Evolutionary conservation across 1,140 invertebrate species (phyloP), one percentile per base, ranked within the genome.

Genomic region (Leptinotarsa defecta): DNA sequence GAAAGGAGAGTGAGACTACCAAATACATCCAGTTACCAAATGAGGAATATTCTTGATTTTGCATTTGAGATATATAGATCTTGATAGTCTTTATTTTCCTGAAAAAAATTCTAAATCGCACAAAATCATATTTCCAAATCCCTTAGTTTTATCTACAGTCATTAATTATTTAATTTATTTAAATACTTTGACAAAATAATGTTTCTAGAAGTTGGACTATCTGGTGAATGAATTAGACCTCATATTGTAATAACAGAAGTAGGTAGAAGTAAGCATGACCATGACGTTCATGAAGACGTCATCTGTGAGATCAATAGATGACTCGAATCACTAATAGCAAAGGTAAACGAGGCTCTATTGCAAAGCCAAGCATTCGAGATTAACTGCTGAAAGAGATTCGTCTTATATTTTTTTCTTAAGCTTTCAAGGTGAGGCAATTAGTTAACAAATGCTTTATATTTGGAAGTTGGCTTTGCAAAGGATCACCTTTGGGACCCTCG

Each of bases 1-100:
- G 68, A 49, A 74, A 71, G 24, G 52, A 15, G n/a, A 24, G 15
- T 65, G 48, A 49, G 19, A 48, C 19, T 13, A 75, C 27, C 69
- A 69, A 76, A 64, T 79, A 79, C 48, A 73, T 73, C 13, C 78
- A 79, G 22, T 68, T 79, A 48, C 78, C 78, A 3, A 72, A 77
- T 64, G 78, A 79, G 64, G 77, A 79, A 65, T 74, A 74, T 65
- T 27, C 71, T 48, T 73, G 22, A 62, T 70, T n/a, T 57, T 57
- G 13, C 15, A 65, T 65, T 62, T 19, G 17, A 62, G 20, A 20
- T 20, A 62, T 62, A n/a, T 62, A 62, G 15, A n/a, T 62, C 22
- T 52, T 57, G 22, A 13, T 20, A 17, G 13, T 20, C 20, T 19
- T 48, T n/a, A 70, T 48, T 34, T 49, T 48, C 57, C 13, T 43